Evolutionary conservation across 2,888 invertebrate genomes (phyloP).

Genomic region (Tachina grossa): DNA sequence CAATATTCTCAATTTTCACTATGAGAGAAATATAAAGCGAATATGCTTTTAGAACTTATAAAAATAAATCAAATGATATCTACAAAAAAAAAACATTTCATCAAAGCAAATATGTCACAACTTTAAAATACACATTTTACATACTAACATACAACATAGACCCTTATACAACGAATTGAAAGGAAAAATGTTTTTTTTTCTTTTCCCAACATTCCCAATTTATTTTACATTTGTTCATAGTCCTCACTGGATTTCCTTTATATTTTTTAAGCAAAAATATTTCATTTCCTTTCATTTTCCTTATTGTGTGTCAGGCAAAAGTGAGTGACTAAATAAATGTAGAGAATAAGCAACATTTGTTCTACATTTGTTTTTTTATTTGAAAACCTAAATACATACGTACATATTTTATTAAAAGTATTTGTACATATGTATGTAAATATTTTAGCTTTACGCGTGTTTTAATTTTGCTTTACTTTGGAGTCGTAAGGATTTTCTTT

Average conservation of each 20-base stretch:
- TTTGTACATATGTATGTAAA: not conserved
- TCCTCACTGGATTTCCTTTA: constrained; percentile 42
- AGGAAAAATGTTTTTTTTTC: constrained; percentile 26
- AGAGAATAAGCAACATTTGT: constrained; percentile 54
- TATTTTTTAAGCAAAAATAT: constrained; percentile 30
- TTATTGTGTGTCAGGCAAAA: constrained; percentile 1
- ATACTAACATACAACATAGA: constrained; percentile 21
- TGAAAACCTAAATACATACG: not conserved
- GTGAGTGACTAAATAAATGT: constrained; percentile 20
- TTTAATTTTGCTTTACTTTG: constrained; percentile 9
- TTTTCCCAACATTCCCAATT: not conserved
- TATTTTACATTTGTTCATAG: constrained; percentile 5
- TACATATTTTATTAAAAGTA: not conserved
- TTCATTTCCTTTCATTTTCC: constrained; percentile 44
- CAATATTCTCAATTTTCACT: not conserved
- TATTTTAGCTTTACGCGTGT: not conserved
- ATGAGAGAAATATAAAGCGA: constrained; percentile 4
- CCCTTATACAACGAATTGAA: constrained; percentile 23
- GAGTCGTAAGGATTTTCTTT: constrained; percentile 44
- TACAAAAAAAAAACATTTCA: constrained; percentile 41
- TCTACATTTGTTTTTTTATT: constrained; percentile 52
- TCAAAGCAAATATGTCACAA: constrained; percentile 56
- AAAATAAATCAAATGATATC: constrained; percentile 12
- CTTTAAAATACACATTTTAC: constrained; percentile 42
- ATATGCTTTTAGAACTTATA: constrained; percentile 24